These are phyloP conservation scores for Lingula anatina DNA, from an alignment of 2,888 invertebrate genomes.

Conservation along the genomic window DNA sequence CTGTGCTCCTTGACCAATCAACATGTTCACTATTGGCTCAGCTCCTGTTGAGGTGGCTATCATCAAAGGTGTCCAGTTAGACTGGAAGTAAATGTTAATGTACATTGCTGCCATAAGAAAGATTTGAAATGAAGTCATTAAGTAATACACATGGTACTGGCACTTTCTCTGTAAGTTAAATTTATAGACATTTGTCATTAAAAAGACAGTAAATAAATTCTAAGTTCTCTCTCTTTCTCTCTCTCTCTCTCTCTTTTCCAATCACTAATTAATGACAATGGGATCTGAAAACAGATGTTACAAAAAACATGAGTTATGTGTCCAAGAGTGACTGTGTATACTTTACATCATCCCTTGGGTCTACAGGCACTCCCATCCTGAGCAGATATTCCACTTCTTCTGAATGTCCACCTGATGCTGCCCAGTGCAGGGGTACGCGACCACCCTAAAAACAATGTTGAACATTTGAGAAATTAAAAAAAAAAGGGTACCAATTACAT, in stretches of 20 bases:
- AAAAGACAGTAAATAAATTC: too few species aligned
- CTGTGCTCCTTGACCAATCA: slow-evolving; percentile 67
- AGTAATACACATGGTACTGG: background rate
- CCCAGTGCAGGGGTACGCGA: slow-evolving; percentile 76
- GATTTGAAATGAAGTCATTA: background rate
- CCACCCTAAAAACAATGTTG: slow-evolving; percentile 25
- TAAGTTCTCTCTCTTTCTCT: too few species aligned
- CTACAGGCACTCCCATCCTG: slow-evolving; percentile 63
- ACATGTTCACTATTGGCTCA: slow-evolving; percentile 62
- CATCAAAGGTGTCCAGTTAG: slow-evolving; percentile 68
- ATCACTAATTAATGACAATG: too few species aligned
- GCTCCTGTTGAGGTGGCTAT: slow-evolving; percentile 75
- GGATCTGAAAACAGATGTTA: too few species aligned
- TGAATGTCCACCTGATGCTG: slow-evolving; percentile 71
- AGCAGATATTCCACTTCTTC: slow-evolving; percentile 68
- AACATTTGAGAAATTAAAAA: background rate
- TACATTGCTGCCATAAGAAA: background rate
- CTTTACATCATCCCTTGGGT: slow-evolving; percentile 71
- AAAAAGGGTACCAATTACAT: background rate
- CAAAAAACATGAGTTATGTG: too few species aligned
- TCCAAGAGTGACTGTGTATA: too few species aligned
- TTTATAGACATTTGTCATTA: too few species aligned
- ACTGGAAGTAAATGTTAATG: slow-evolving; percentile 19
- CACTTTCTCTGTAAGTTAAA: background rate
- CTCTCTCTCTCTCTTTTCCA: too few species aligned